These are phyloP conservation scores for Orthosia incerta DNA, from an alignment of 2,888 invertebrate genomes.

Conservation along the genomic window DNA sequence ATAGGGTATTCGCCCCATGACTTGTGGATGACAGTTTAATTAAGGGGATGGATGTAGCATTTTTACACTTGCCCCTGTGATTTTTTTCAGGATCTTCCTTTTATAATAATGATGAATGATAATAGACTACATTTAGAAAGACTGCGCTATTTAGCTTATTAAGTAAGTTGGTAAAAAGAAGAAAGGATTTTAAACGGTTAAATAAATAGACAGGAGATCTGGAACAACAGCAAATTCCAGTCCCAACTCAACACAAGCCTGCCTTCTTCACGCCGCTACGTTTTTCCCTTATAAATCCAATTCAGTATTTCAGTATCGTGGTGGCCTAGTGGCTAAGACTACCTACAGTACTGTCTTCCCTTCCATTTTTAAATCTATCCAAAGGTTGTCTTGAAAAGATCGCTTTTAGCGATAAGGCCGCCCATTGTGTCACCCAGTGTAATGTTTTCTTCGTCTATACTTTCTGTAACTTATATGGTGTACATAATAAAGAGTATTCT, in stretches of 20 bases:
- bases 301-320: too few species aligned
- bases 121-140: background rate
- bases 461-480: too few species aligned
- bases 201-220: background rate
- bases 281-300: too few species aligned
- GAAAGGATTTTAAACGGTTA: background rate
- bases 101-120: background rate
- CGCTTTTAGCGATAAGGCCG: too few species aligned
- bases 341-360: too few species aligned
- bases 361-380: too few species aligned
- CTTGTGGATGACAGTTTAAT: conserved; percentile 18
- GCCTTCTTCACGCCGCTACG: too few species aligned
- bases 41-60: background rate
- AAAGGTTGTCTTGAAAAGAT: too few species aligned
- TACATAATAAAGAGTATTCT: too few species aligned
- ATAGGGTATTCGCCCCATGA: conserved; percentile 2
- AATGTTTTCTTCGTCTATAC: too few species aligned
- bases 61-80: background rate
- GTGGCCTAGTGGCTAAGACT: too few species aligned
- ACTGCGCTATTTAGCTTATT: background rate
- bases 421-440: too few species aligned
- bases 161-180: background rate
- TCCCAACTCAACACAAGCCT: background rate
- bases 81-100: background rate
- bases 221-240: background rate